Evolutionary conservation across 2,113 vertebrate genomes (phyloP), one percentile per base, ranked within the genome.

Genomic region (Ochotona curzoniae): DNA sequence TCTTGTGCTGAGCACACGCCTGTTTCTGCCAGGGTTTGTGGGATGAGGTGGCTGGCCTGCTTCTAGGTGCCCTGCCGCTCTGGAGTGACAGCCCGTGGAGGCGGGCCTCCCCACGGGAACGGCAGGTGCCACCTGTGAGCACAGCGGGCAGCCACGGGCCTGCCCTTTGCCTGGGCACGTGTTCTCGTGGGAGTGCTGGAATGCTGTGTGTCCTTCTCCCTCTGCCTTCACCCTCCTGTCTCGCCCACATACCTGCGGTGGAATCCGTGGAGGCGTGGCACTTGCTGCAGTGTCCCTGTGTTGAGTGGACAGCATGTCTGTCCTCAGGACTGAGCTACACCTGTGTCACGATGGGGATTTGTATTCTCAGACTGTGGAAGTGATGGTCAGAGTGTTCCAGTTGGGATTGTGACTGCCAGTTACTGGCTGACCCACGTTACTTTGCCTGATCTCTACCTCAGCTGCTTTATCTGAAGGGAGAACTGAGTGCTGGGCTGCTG

Each of bases 31-130:
- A 54, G 76, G 67, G 63, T 26, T 66, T 25, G 0, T 0, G 60
- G 81, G 66, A 66, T 71, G 90, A 90, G 88, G 93, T 90, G 74
- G 26, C 38, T 94, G 85, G 44, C 85, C 70, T 12, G 67, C 51
- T 26, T 87, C 66, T 70, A 4, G 67, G 51, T 76, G 74, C 92
- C 1, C 13, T 2, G 73, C 81, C 82, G 69, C 76, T 28, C 14
- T 28, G 83, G 49, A 18, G 8, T 21, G 86, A 9, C 35, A 28
- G 71, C 30, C 17, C 5, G 61, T 9, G 18, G 2, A 4, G 83
- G 51, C 57, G 3, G 0, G 1, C 7, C 75, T 75, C 20, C 66
- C 60, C 80, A 67, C 35, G 0, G 0, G 63, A 88, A 87, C 67
- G 35, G 87, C 67, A 0, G 8, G 49, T 3, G 23, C 66, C 32